Percentiles rank a stretch among this genome's conserved stretches.
Evolutionary conservation across 2,113 vertebrate genomes (phyloP).

Genomic region (Phoenicopterus ruber): DNA sequence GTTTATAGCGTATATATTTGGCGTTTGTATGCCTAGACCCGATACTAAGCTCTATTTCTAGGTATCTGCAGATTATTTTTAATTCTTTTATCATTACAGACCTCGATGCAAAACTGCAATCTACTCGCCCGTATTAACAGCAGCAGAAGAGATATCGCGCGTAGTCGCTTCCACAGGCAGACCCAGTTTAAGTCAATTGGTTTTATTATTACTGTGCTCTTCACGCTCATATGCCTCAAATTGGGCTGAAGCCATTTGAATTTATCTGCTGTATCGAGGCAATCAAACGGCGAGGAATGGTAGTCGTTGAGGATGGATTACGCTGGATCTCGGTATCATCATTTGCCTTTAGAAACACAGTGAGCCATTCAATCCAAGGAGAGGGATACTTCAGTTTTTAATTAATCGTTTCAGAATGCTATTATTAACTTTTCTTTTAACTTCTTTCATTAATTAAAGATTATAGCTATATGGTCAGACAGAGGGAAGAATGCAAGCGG

Average conservation of each 20-base stretch:
- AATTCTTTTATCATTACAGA: conserved; percentile 1
- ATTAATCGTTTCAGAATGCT: not conserved
- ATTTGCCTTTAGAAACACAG: conserved; percentile 12
- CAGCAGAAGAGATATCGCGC: not conserved
- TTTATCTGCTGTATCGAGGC: conserved; percentile 39
- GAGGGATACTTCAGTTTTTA: conserved; percentile 7
- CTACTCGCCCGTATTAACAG: not conserved
- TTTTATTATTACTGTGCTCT: conserved; percentile 52
- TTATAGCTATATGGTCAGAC: not conserved
- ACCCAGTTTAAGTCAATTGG: conserved; percentile 15
- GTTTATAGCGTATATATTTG: not conserved
- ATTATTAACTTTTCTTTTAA: conserved; percentile 21
- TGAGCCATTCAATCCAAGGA: not conserved
- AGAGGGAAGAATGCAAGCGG: not conserved
- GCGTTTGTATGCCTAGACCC: not conserved
- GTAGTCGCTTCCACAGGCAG: not conserved
- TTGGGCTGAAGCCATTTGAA: conserved; percentile 12
- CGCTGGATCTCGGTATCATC: not conserved
- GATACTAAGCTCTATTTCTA: not conserved
- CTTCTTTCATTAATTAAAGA: not conserved
- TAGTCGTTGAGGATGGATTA: conserved; percentile 48
- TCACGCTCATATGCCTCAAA: conserved; percentile 49
- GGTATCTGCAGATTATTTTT: not conserved
- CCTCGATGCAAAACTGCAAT: not conserved
- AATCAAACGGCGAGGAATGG: conserved; percentile 34